Conservation (phyloP, 2,113 vertebrate genomes). For the Solea solea region DNA sequence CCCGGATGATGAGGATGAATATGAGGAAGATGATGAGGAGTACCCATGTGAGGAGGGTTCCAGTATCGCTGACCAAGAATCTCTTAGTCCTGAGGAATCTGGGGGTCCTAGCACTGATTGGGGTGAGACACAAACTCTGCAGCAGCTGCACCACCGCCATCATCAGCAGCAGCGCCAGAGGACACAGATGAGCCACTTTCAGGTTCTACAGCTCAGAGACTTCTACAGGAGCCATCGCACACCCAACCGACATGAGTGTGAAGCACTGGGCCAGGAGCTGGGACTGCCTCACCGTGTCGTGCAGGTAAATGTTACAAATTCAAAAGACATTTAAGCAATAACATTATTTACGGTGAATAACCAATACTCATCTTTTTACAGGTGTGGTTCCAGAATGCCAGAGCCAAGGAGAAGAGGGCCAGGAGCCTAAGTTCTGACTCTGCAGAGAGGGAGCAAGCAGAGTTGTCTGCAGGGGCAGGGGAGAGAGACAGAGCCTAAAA, state of each 20-base stretch:
- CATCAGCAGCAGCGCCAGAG: slow-evolving; percentile 85
- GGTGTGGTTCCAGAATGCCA: slow-evolving; percentile 98
- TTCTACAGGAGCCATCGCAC: slow-evolving; percentile 82
- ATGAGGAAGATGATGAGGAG: slow-evolving; percentile 92
- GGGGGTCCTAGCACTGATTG: slow-evolving; percentile 88
- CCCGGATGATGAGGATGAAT: slow-evolving; percentile 91
- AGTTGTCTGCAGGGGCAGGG: slow-evolving; percentile 87
- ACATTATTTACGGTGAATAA: not conserved
- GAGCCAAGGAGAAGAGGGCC: slow-evolving; percentile 96
- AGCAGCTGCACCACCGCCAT: slow-evolving; percentile 82
- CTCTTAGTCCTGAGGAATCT: slow-evolving; percentile 91
- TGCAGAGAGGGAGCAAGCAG: slow-evolving; percentile 75
- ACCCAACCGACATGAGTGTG: slow-evolving; percentile 94
- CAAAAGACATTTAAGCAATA: not conserved
- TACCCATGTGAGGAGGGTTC: slow-evolving; percentile 93
- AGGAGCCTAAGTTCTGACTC: slow-evolving; percentile 80
- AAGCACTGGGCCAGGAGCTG: slow-evolving; percentile 94
- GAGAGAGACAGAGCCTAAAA: slow-evolving; percentile 85
- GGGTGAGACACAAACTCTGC: slow-evolving; percentile 87
- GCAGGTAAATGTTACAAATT: slow-evolving; percentile 77
- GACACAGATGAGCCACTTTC: slow-evolving; percentile 86
- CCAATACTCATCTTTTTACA: slow-evolving; percentile 37
- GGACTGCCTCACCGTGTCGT: slow-evolving; percentile 97
- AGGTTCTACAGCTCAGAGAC: slow-evolving; percentile 82
- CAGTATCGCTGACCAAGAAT: slow-evolving; percentile 92